Base-by-base conservation (phyloP, 1,140 invertebrate species). In the Oncopodura yosiiana region DNA sequence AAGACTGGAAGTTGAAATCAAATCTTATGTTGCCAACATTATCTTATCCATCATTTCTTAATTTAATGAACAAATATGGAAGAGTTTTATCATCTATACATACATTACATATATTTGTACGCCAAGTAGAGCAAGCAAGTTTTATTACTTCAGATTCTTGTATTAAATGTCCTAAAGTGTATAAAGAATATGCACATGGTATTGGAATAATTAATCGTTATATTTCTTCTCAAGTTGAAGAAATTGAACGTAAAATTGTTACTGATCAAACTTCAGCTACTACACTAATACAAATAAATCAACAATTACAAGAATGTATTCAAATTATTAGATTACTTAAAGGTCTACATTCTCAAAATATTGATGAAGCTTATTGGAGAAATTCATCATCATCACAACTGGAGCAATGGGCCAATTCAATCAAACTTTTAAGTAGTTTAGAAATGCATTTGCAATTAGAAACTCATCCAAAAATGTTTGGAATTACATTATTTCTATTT, bases 361-460 rank as follows among this genome's bases (percentile, higher is more conserved):
- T 57, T 21, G 8, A 3, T n/a, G 48, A 46, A 16, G 6, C 12
- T 11, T n/a, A 30, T 16, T 9, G 26, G 4, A 12, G 23, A 46
- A 37, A 5, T 16, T n/a, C 27, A 34, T 30, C 2, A 5, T 0
- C 3, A 21, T 2, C 9, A n/a, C n/a, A n/a, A n/a, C n/a, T n/a
- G n/a, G n/a, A 29, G 0, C 27, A 27, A 16, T 61, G 59, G 59
- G 24, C 49, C 8, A 12, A 23, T 8, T 53, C 59, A 3, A 29
- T 56, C 14, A 48, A 50, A 27, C 19, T 61, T 3, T 18, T 61
- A 3, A 49, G 49, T 18, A 27, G 21, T 9, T 8, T 61, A 4
- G 53, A 61, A 57, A 52, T 56, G 42, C 29, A 26, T n/a, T 41
- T 61, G 30, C 34, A 29, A 12, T 6, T 51, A 1, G 27, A 54